These are phyloP conservation scores for Spizaetus ornatus DNA, from an alignment of 2,113 vertebrate species.

Conservation along the genomic window DNA sequence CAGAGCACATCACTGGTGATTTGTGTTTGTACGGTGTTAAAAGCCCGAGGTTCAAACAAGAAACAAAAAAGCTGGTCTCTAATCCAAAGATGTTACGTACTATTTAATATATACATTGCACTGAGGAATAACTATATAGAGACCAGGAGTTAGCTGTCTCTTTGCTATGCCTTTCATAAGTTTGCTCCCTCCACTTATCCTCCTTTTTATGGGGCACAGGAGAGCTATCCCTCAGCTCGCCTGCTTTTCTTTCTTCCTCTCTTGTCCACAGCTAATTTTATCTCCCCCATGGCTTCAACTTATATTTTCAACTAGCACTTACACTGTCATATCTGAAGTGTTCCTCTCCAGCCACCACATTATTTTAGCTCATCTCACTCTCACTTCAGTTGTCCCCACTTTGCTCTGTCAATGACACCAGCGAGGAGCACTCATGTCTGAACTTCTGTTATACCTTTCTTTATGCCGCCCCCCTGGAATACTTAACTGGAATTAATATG, in stretches of 20 bases:
- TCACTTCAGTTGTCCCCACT: constrained; percentile 17
- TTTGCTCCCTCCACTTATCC: constrained; percentile 24
- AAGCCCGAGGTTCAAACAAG: not conserved
- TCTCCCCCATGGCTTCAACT: constrained; percentile 48
- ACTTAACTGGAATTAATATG: constrained; percentile 16
- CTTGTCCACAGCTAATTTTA: constrained; percentile 52
- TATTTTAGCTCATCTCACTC: constrained; percentile 40
- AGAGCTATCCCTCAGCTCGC: constrained; percentile 16
- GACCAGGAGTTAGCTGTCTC: constrained; percentile 12
- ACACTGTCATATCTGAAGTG: constrained; percentile 19
- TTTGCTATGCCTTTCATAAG: constrained; percentile 46
- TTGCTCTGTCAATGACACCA: not conserved
- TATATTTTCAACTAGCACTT: constrained; percentile 40
- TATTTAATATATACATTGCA: not conserved
- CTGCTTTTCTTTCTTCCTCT: constrained; percentile 28
- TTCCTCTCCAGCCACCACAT: constrained; percentile 42
- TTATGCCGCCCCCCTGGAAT: not conserved
- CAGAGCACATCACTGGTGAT: not conserved
- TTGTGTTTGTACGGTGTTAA: not conserved
- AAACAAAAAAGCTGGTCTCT: not conserved
- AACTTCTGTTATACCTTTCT: not conserved
- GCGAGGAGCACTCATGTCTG: not conserved
- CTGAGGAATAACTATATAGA: not conserved
- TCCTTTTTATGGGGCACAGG: constrained; percentile 29
- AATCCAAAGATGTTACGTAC: not conserved